Evolutionary conservation across 2,797 vertebrate genomes (phyloP), one percentile per base, ranked within the genome.

Genomic region (Euphonia xanthogaster): DNA sequence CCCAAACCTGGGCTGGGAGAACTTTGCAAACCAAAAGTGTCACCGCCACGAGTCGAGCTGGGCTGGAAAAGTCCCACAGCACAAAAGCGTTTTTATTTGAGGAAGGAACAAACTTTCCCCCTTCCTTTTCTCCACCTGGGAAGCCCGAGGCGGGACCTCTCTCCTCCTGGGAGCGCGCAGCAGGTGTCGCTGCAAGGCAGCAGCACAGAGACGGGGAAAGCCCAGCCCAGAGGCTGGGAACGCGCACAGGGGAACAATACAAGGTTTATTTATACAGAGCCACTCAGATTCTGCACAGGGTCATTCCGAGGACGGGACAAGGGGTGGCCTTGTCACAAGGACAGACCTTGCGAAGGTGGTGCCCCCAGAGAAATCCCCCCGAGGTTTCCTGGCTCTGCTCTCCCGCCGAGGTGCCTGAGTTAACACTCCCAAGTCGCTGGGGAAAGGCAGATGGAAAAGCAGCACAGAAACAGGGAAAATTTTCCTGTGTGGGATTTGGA

Each of bases 161-260:
- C 44, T 72, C 9, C 54, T 13, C 39, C 67, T 6, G 15, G 37
- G 8, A 73, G 3, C 0, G 5, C 6, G 68, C 97, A 87, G 84
- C 92, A 97, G 97, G 12, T 70, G 97, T 96, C 94, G 78, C 95
- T 96, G 75, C 81, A 27, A 80, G 95, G 81, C 91, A 94, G 92
- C 66, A 51, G 72, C 85, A 65, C 8, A 2, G 25, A 55, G 30
- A 22, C 1, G 4, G 1, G 58, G 44, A 45, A 70, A 76, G 51
- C 76, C 57, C 92, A 5, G 3, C 4, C 14, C 66, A 0, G 67
- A 0, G n/a, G 57, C 72, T 17, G 22, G 10, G 27, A 84, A 81
- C 18, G 47, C 40, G 0, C 68, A 22, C 81, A 1, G 54, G 37
- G 10, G 21, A 21, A 55, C 67, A 30, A 14, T 1, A 3, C 23